phyloP scores from a whole-genome alignment of 2,113 vertebrate species.

The Zootoca vivipara region DNA sequence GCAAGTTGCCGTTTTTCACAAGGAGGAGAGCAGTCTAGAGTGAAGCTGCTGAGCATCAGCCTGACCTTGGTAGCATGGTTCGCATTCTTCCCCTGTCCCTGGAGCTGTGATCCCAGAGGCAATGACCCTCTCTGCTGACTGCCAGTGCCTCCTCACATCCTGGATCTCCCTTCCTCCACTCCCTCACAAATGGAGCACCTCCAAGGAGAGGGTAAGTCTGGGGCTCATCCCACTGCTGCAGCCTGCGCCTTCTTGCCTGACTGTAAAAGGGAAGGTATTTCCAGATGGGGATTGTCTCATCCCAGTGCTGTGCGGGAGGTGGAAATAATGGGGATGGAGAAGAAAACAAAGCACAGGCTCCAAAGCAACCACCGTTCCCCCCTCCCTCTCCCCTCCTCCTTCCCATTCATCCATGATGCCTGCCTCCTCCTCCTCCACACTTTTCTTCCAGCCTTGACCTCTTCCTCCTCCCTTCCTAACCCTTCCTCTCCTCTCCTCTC shows the following conservation, averaged over 20 bases:
- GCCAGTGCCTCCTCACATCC: neutral
- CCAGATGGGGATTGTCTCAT: constrained; percentile 61
- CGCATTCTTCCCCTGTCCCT: constrained; percentile 8
- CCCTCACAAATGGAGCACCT: neutral
- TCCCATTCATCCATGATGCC: neutral
- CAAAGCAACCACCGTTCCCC: neutral
- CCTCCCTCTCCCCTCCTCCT: neutral
- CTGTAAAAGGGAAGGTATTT: constrained; percentile 89
- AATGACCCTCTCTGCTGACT: neutral
- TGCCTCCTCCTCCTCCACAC: neutral
- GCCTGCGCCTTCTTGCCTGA: constrained; percentile 65
- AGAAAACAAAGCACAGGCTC: neutral
- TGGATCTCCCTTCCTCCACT: neutral
- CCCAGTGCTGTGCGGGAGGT: constrained; percentile 40
- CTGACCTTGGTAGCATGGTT: neutral
- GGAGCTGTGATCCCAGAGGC: neutral
- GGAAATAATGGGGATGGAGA: constrained; percentile 27
- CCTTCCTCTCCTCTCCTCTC: neutral
- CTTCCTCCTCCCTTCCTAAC: neutral
- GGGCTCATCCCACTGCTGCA: neutral
- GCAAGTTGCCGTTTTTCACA: neutral
- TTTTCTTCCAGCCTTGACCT: neutral
- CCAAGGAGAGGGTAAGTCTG: neutral
- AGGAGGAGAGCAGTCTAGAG: neutral
- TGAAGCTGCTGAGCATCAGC: neutral